Conservation (phyloP, 1,140 invertebrate species). For the Eueides isabella region DNA sequence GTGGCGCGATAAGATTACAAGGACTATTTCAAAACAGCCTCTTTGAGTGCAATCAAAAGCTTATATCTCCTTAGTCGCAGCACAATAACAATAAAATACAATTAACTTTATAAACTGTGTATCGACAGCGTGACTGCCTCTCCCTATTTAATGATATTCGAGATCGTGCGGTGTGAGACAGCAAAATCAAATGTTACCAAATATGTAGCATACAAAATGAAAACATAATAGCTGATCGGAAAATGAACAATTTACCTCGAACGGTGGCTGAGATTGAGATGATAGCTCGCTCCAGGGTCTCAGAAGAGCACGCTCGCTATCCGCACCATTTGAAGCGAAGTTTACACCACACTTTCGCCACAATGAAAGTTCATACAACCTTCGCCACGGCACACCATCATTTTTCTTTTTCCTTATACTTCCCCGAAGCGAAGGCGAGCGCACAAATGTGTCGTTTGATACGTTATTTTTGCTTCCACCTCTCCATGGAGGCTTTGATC, state of each 20-base stretch:
- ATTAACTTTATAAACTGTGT: slow-evolving; percentile 46
- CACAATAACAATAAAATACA: slow-evolving; percentile 46
- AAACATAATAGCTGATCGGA: slow-evolving; percentile 4
- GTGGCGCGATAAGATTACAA: slow-evolving; percentile 56
- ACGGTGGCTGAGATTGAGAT: slow-evolving; percentile 54
- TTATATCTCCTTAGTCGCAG: slow-evolving; percentile 27
- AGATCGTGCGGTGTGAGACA: slow-evolving; percentile 53
- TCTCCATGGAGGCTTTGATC: slow-evolving; percentile 81
- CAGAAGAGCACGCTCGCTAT: slow-evolving; percentile 71
- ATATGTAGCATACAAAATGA: slow-evolving; percentile 55
- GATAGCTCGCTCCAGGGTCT: slow-evolving; percentile 74
- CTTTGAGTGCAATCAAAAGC: slow-evolving; percentile 32
- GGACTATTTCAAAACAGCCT: slow-evolving; percentile 36
- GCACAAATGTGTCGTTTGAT: slow-evolving; percentile 62
- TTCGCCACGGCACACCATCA: slow-evolving; percentile 80
- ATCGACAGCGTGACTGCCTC: slow-evolving; percentile 54
- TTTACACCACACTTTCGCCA: slow-evolving; percentile 79
- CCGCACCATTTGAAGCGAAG: slow-evolving; percentile 69
- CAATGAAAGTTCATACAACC: slow-evolving; percentile 82
- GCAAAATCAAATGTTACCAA: slow-evolving; percentile 60
- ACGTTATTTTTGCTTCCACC: slow-evolving; percentile 72
- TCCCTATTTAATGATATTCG: slow-evolving; percentile 51
- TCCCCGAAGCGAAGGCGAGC: slow-evolving; percentile 70
- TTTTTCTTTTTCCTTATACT: slow-evolving; percentile 74
- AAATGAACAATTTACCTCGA: slow-evolving; percentile 53